These are phyloP conservation scores for Balanococcus diminutus DNA, from an alignment of 2,888 invertebrate genomes.

Conservation along the genomic window DNA sequence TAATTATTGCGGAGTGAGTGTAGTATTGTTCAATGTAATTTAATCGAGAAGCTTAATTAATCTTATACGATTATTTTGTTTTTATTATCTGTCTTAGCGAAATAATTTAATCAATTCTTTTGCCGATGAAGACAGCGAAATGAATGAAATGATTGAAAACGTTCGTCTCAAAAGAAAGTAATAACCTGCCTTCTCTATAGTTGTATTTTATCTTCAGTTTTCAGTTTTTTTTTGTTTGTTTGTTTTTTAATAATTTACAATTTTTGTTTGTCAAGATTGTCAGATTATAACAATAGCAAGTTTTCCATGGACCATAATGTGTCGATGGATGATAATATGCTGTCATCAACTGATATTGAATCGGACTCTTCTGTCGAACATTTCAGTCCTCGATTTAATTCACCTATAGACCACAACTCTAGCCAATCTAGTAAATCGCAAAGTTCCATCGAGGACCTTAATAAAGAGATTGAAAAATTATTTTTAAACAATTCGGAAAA, in stretches of 20 bases:
- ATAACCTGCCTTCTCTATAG: background rate
- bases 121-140: background rate
- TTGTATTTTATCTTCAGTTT: background rate
- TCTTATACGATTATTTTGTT: background rate
- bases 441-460: constrained; percentile 49
- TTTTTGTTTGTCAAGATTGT: background rate
- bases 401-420: constrained; percentile 41
- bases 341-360: constrained; percentile 23
- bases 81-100: background rate
- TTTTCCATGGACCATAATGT: constrained; percentile 23
- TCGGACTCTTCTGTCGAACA: background rate
- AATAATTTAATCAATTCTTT: background rate
- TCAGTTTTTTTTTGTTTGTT: background rate
- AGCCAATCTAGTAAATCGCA: constrained; percentile 47
- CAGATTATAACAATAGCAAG: background rate
- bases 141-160: constrained; percentile 43
- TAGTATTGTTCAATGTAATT: background rate
- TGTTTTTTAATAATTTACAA: background rate
- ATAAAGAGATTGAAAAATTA: constrained; percentile 54
- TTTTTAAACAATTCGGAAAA: constrained; percentile 48
- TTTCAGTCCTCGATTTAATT: constrained; percentile 41
- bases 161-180: constrained; percentile 42
- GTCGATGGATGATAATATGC: constrained; percentile 27
- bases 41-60: too few relatives aligned
- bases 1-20: background rate